phyloP scores from a whole-genome alignment of 2,797 vertebrate genomes.

The Halcyon badia region DNA sequence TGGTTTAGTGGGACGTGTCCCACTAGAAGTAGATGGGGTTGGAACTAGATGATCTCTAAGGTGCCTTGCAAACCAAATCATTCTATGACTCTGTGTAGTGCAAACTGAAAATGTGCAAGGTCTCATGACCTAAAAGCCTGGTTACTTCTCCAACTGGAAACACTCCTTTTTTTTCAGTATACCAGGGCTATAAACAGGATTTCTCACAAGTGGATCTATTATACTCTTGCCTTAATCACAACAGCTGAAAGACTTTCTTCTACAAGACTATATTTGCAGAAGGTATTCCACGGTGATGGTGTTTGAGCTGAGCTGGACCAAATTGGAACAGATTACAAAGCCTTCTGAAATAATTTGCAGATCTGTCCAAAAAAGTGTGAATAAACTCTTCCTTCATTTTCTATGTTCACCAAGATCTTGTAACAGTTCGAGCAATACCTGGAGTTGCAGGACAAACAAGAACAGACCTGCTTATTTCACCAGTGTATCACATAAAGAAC shows the following conservation, averaged over 20 bases:
- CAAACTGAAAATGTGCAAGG: accelerated
- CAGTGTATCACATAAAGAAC: not conserved
- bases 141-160: not conserved
- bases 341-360: not conserved
- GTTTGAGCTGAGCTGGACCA: not conserved
- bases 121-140: not conserved
- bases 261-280: not conserved
- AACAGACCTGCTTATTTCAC: not conserved
- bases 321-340: not conserved
- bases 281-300: not conserved
- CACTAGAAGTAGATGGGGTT: no score
- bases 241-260: not conserved
- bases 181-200: not conserved
- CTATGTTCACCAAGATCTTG: not conserved
- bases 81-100: accelerated
- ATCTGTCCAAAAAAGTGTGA: not conserved
- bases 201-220: not conserved
- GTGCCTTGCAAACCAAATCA: no score
- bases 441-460: not conserved
- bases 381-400: not conserved
- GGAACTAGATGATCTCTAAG: no score
- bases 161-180: not conserved
- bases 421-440: not conserved
- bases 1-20: no score
- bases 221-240: not conserved